phyloP scores from a whole-genome alignment of 2,888 invertebrate species.

The Chaitophorus viminalis region DNA sequence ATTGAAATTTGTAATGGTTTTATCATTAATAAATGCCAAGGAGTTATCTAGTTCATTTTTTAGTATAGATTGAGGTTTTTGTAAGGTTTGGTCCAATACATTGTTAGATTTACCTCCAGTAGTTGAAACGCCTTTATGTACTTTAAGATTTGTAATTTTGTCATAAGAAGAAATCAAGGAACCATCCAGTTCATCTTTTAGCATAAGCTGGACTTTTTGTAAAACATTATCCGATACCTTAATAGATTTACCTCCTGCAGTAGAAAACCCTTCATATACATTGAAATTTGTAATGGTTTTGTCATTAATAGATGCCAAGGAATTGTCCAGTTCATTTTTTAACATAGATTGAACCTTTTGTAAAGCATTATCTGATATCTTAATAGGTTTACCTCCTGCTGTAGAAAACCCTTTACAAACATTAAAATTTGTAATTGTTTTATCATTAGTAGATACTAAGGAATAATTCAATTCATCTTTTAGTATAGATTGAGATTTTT shows the following conservation, averaged over 20 bases:
- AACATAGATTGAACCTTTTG: conserved; percentile 19
- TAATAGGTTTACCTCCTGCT: conserved; percentile 44
- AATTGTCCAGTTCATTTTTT: conserved; percentile 1
- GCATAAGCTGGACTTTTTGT: conserved; percentile 8
- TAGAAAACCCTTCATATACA: conserved; percentile 28
- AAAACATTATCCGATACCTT: conserved; percentile 15
- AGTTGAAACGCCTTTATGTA: conserved; percentile 25
- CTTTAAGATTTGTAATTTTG: neutral
- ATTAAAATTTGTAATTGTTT: neutral
- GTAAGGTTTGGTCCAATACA: conserved; percentile 2
- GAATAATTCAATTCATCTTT: conserved; percentile 4
- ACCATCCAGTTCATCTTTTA: conserved; percentile 1
- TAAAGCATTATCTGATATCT: conserved; percentile 9
- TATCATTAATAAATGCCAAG: neutral
- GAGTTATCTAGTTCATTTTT: conserved; percentile 1
- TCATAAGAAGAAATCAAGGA: neutral
- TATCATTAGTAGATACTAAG: neutral
- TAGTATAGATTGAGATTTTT: conserved; percentile 24
- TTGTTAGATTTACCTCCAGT: conserved; percentile 44
- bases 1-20: neutral
- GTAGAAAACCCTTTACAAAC: conserved; percentile 33
- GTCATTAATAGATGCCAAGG: neutral
- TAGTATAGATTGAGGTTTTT: conserved; percentile 21
- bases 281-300: neutral
- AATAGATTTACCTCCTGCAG: conserved; percentile 48